phyloP scores from a whole-genome alignment of 2,113 vertebrate species.

The Calidris pugnax region DNA sequence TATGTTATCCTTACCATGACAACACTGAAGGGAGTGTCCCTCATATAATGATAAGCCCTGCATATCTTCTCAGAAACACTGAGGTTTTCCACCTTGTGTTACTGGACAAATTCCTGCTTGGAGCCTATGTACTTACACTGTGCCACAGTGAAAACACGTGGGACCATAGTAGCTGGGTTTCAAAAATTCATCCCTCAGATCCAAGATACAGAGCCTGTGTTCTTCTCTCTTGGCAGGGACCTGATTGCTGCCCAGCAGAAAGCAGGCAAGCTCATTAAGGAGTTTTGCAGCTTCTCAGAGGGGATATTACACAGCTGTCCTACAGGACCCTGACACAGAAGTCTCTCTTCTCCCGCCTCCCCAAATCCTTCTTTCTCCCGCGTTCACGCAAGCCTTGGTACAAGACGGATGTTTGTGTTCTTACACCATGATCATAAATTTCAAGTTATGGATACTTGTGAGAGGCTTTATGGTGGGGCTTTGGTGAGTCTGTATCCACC shows the following conservation, averaged over 20 bases:
- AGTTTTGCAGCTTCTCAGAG: background rate
- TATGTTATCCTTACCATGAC: conserved; percentile 55
- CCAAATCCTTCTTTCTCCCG: background rate
- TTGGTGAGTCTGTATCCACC: background rate
- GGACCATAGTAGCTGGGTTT: background rate
- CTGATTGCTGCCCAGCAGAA: background rate
- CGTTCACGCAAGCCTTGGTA: background rate
- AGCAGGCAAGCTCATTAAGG: background rate
- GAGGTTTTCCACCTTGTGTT: conserved; percentile 41
- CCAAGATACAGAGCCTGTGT: background rate
- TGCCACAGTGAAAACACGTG: background rate
- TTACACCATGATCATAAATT: background rate
- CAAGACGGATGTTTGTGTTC: background rate
- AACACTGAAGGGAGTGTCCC: conserved; percentile 11
- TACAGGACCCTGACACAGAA: background rate
- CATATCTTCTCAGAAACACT: conserved; percentile 43
- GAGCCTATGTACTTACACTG: background rate
- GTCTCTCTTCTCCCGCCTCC: background rate
- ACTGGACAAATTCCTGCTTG: background rate
- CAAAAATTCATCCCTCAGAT: background rate
- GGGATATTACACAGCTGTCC: background rate
- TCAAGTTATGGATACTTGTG: background rate
- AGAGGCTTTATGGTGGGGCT: background rate
- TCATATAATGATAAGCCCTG: conserved; percentile 22
- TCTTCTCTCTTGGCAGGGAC: background rate